Percentiles rank a stretch among this genome's conserved stretches.
Conservation (phyloP, 2,888 invertebrate species). For the Amblyteles armatorius region DNA sequence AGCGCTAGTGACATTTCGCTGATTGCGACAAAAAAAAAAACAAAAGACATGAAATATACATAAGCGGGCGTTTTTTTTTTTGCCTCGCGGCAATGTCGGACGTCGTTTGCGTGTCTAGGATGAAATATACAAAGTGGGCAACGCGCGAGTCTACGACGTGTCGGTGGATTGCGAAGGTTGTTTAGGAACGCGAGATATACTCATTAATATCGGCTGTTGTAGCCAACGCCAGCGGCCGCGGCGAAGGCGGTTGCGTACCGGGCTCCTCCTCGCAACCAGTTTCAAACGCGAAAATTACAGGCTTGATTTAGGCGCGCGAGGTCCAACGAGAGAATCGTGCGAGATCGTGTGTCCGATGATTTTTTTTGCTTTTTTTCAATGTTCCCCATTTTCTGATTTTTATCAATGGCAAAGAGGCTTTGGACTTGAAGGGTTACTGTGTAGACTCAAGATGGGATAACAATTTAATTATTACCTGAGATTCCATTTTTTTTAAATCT, state of each 20-base stretch:
- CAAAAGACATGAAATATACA: neutral
- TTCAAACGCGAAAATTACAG: slow-evolving; percentile 70
- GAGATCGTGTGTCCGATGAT: slow-evolving; percentile 36
- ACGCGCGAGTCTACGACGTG: neutral
- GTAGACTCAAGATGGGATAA: neutral
- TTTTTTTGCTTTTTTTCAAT: neutral
- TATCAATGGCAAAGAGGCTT: slow-evolving; percentile 28
- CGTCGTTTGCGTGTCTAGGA: neutral
- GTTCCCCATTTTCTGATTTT: slow-evolving; percentile 30
- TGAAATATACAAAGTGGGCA: slow-evolving; percentile 8
- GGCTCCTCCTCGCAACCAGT: slow-evolving; percentile 68
- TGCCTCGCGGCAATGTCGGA: neutral
- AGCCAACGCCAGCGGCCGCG: neutral
- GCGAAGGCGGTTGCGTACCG: slow-evolving; percentile 58
- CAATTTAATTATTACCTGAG: neutral
- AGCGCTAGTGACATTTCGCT: slow-evolving; percentile 33
- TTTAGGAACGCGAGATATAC: slow-evolving; percentile 25
- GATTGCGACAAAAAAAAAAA: slow-evolving; percentile 26
- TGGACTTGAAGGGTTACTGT: neutral
- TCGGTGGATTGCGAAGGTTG: slow-evolving; percentile 24
- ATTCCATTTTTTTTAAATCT: neutral
- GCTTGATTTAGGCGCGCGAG: slow-evolving; percentile 46
- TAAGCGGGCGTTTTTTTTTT: slow-evolving; percentile 18
- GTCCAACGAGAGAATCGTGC: slow-evolving; percentile 49
- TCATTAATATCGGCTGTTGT: slow-evolving; percentile 55